Conservation (phyloP, 37 sponge, comb jelly and placozoan species). For the Spongia lamella region DNA sequence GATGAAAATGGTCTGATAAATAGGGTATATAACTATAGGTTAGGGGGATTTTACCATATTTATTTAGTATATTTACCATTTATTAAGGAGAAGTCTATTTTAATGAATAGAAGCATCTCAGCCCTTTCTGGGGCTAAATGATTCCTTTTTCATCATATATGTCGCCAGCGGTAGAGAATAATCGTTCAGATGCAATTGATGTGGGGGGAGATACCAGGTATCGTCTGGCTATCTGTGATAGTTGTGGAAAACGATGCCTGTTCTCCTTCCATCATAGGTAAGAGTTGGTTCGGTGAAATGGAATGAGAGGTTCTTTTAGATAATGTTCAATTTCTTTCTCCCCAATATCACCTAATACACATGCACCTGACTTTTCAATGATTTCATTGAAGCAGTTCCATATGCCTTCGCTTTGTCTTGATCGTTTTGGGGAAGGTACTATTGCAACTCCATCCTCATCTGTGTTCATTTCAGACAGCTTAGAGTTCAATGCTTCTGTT, state of each 20-base stretch:
- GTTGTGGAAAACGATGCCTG: neutral
- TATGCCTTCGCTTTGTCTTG: neutral
- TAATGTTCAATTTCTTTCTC: conserved; percentile 5
- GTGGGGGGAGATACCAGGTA: conserved; percentile 27
- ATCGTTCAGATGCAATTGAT: conserved; percentile 19
- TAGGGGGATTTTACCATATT: too few relatives aligned
- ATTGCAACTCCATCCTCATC: too few relatives aligned
- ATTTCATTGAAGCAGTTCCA: conserved; percentile 12
- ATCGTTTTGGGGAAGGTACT: too few relatives aligned
- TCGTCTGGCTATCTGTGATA: conserved; percentile 1
- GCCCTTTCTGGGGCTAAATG: conserved; percentile 11
- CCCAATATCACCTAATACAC: neutral
- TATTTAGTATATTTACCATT: too few relatives aligned
- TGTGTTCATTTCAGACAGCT: too few relatives aligned
- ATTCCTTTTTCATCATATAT: conserved; percentile 15
- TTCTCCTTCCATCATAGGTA: conserved; percentile 19
- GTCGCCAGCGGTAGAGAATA: conserved; percentile 22
- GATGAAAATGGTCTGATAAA: too few relatives aligned
- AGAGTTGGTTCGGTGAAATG: conserved; percentile 6
- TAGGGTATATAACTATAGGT: too few relatives aligned
- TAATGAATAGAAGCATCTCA: conserved; percentile 26
- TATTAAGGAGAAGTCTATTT: neutral
- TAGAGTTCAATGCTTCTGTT: too few relatives aligned
- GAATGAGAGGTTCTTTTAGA: conserved; percentile 6
- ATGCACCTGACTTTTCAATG: conserved; percentile 9